These are phyloP conservation scores for Himalopsyche tibetana DNA, from an alignment of 2,888 invertebrate species.

Conservation along the genomic window DNA sequence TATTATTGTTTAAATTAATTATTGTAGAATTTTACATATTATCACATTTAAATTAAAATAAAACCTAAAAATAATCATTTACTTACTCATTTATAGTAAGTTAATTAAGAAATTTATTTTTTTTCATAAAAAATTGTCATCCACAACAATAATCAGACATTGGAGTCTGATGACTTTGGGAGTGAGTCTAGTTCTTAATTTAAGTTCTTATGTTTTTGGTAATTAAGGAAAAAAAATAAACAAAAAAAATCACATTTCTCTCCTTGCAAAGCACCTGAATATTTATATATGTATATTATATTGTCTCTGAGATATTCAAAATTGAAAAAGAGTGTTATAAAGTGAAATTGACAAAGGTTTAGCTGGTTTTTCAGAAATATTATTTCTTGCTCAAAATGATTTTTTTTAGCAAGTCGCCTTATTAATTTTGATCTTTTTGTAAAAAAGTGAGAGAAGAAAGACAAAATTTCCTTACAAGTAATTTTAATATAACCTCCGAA, in stretches of 20 bases:
- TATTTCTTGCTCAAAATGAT: conserved; percentile 32
- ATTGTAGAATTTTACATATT: too few relatives aligned
- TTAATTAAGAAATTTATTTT: too few relatives aligned
- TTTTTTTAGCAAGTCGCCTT: conserved; percentile 22
- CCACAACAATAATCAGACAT: too few relatives aligned
- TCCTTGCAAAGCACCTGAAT: not conserved
- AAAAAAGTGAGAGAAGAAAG: conserved; percentile 7
- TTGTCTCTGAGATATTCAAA: not conserved
- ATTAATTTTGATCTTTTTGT: conserved; percentile 40
- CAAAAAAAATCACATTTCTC: not conserved
- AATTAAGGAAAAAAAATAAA: too few relatives aligned
- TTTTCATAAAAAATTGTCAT: too few relatives aligned
- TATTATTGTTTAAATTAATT: too few relatives aligned
- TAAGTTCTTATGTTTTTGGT: too few relatives aligned
- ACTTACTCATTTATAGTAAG: too few relatives aligned
- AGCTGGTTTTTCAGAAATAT: conserved; percentile 7
- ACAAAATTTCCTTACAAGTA: conserved; percentile 24
- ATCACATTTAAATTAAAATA: too few relatives aligned
- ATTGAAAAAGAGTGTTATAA: conserved; percentile 36
- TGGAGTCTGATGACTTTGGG: too few relatives aligned
- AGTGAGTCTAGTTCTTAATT: too few relatives aligned
- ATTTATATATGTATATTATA: not conserved
- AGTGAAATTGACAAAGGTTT: conserved; percentile 41
- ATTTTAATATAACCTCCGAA: conserved; percentile 10
- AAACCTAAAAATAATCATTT: too few relatives aligned